These are phyloP conservation scores for Eilema sororculum DNA, from an alignment of 2,888 invertebrate species.

Conservation along the genomic window DNA sequence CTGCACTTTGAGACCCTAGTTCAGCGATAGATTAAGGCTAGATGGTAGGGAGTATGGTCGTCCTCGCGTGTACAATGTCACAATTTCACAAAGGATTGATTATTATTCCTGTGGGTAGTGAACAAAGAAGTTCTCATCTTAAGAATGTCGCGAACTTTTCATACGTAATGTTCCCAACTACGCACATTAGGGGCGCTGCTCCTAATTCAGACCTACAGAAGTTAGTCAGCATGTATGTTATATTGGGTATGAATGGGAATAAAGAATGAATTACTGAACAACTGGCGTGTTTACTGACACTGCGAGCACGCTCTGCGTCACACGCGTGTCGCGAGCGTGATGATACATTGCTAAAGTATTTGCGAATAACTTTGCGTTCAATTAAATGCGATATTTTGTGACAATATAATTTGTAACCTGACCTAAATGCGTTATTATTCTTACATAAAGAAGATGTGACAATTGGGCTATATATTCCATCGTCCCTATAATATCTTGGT, in stretches of 20 bases:
- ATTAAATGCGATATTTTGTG: too few relatives aligned
- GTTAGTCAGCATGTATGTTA: not conserved
- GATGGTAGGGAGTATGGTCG: not conserved
- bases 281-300: not conserved
- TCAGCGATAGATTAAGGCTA: not conserved
- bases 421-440: too few relatives aligned
- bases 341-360: too few relatives aligned
- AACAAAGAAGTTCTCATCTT: not conserved
- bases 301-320: too few relatives aligned
- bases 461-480: too few relatives aligned
- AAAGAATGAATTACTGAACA: not conserved
- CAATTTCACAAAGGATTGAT: not conserved
- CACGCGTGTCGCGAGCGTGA: too few relatives aligned
- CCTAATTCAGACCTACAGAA: not conserved
- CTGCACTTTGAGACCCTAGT: not conserved
- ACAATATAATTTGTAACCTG: too few relatives aligned
- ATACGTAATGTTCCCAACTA: slow-evolving; percentile 4
- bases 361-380: too few relatives aligned
- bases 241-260: not conserved
- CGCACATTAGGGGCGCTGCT: not conserved
- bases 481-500: not conserved
- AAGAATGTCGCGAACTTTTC: not conserved
- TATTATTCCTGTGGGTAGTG: not conserved
- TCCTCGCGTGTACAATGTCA: not conserved
- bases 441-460: too few relatives aligned